These are phyloP conservation scores for Molossus molossus DNA, from an alignment of 2,797 vertebrate species.

Conservation along the genomic window DNA sequence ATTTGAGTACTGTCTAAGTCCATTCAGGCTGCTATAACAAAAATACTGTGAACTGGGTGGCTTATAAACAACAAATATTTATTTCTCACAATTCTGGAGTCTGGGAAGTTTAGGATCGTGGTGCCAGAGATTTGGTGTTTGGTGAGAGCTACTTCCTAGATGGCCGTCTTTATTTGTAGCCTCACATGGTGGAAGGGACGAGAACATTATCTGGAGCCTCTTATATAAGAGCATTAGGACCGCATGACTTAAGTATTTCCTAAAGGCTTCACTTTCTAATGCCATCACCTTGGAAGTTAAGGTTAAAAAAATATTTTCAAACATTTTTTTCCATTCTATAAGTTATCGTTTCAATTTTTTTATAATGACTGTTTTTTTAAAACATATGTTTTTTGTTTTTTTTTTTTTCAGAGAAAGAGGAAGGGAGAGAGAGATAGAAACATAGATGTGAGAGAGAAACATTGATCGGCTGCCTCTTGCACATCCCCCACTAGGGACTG, in stretches of 20 bases:
- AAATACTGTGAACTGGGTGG: slow-evolving; percentile 1
- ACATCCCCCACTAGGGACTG: no score
- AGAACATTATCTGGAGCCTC: background rate
- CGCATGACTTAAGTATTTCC: background rate
- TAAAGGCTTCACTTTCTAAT: background rate
- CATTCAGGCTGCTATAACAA: slow-evolving; percentile 7
- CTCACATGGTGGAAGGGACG: background rate
- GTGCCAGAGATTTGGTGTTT: background rate
- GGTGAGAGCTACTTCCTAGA: background rate
- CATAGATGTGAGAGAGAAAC: no score
- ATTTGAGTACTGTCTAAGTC: background rate
- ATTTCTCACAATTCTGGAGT: background rate
- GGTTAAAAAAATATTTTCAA: background rate
- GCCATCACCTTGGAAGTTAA: background rate
- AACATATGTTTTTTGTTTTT: no score
- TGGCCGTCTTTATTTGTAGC: background rate
- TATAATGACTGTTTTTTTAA: background rate
- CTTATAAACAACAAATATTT: background rate
- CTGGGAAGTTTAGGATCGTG: background rate
- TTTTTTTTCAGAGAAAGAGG: no score
- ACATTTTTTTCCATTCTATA: background rate
- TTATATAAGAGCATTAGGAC: background rate
- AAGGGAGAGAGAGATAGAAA: no score
- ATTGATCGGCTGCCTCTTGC: no score
- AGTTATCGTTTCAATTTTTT: background rate